A percentile compares a stretch with the other conserved stretches of the same genome.
These are phyloP conservation scores for Drosophila peninsularis DNA, from an alignment of 2,888 invertebrate species.

Conservation along the genomic window DNA sequence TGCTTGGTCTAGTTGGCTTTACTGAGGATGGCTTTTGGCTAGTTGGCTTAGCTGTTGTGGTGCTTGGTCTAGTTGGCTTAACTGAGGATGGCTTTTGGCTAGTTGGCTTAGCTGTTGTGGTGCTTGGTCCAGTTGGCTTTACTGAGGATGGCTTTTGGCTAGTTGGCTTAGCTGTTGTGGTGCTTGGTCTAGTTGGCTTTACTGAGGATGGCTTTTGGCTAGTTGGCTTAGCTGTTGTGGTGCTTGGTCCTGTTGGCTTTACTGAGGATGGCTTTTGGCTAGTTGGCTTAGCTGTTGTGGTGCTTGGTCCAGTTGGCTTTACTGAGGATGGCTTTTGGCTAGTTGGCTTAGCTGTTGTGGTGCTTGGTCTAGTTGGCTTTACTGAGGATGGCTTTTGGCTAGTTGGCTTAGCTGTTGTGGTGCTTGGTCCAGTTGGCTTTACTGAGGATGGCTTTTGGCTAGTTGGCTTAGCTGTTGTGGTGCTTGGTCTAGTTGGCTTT, in stretches of 20 bases:
- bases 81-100: not conserved
- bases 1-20: not conserved
- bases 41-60: not conserved
- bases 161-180: slow-evolving; percentile 2
- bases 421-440: not conserved
- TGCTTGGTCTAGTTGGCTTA: not conserved
- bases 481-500: no score
- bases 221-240: not conserved
- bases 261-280: not conserved
- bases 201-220: no score
- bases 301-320: no score
- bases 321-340: not conserved
- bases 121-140: not conserved
- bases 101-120: not conserved
- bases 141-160: not conserved
- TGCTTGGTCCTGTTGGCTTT: not conserved
- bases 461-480: not conserved
- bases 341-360: slow-evolving; percentile 7
- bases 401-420: not conserved
- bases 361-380: no score
- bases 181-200: slow-evolving; percentile 5
- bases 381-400: not conserved
- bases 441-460: not conserved
- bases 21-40: not conserved
- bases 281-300: not conserved